phyloP scores from a whole-genome alignment of 37 sponge, comb jelly and placozoan genomes.

The Spongilla lacustris region DNA sequence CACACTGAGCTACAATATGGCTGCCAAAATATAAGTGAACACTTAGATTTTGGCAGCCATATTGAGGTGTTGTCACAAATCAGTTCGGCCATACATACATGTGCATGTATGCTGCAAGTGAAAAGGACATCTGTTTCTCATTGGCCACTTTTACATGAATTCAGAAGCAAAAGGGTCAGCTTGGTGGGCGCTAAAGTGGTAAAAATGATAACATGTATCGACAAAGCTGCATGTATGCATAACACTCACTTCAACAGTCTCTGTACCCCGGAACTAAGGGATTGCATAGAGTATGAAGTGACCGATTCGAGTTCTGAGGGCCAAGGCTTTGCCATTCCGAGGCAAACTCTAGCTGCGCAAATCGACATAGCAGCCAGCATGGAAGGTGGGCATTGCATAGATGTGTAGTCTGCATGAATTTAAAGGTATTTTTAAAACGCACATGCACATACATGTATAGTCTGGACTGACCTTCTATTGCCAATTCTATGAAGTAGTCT shows the following conservation, averaged over 20 bases:
- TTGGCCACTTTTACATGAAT: too few species aligned
- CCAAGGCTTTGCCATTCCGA: constrained; percentile 37
- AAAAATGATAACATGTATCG: too few species aligned
- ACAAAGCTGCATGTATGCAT: too few species aligned
- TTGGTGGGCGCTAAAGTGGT: neutral
- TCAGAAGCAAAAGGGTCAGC: neutral
- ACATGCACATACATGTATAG: neutral
- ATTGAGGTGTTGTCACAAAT: too few species aligned
- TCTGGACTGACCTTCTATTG: constrained; percentile 51
- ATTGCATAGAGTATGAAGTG: constrained; percentile 35
- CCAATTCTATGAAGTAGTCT: constrained; percentile 49
- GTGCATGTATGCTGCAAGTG: too few species aligned
- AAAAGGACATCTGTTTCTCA: too few species aligned
- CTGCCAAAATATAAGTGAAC: too few species aligned
- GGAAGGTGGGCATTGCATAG: constrained; percentile 55
- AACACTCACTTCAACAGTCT: neutral
- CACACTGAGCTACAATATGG: too few species aligned
- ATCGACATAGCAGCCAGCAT: constrained; percentile 60
- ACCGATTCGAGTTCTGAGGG: constrained; percentile 14
- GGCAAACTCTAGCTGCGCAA: constrained; percentile 42
- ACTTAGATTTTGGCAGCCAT: too few species aligned
- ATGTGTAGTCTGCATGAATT: constrained; percentile 24
- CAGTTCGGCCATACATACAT: too few species aligned
- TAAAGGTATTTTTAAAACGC: neutral
- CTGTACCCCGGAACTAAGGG: constrained; percentile 28